Conservation (phyloP, 2,797 vertebrate species). For the Pterois miles region DNA sequence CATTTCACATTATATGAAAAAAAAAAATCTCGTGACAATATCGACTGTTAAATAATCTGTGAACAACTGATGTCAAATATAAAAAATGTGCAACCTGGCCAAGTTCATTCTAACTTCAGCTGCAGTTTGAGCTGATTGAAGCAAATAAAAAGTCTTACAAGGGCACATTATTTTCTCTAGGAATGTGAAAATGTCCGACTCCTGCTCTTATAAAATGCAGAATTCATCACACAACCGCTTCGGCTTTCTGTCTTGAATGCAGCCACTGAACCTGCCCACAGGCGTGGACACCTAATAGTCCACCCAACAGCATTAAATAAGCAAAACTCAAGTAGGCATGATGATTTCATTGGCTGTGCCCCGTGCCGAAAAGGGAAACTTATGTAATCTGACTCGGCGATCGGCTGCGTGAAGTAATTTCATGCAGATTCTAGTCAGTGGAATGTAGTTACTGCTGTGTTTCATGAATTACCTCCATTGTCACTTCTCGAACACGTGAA, state of each 20-base stretch:
- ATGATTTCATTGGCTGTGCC: slow-evolving; percentile 43
- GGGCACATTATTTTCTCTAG: not conserved
- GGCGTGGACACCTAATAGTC: slow-evolving; percentile 26
- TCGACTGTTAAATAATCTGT: not conserved
- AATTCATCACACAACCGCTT: slow-evolving; percentile 5
- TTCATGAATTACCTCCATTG: slow-evolving; percentile 9
- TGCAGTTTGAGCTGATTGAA: not conserved
- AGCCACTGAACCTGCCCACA: slow-evolving; percentile 33
- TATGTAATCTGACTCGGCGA: slow-evolving; percentile 5
- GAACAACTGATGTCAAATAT: not conserved
- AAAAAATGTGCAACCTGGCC: not conserved
- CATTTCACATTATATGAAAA: not conserved
- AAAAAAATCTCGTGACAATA: not conserved
- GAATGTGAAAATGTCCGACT: slow-evolving; percentile 1
- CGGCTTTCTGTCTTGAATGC: slow-evolving; percentile 27
- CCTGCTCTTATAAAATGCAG: not conserved
- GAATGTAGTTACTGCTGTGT: not conserved
- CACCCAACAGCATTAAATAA: slow-evolving; percentile 28
- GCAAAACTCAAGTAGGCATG: slow-evolving; percentile 33
- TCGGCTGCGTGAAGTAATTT: not conserved
- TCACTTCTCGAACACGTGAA: not conserved
- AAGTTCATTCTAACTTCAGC: not conserved
- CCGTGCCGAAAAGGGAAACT: slow-evolving; percentile 3
- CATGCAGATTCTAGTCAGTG: slow-evolving; percentile 13
- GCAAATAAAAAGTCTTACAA: not conserved